Evolutionary conservation across 2,113 vertebrate genomes (phyloP).

Genomic region (Mionectes macconnelli): DNA sequence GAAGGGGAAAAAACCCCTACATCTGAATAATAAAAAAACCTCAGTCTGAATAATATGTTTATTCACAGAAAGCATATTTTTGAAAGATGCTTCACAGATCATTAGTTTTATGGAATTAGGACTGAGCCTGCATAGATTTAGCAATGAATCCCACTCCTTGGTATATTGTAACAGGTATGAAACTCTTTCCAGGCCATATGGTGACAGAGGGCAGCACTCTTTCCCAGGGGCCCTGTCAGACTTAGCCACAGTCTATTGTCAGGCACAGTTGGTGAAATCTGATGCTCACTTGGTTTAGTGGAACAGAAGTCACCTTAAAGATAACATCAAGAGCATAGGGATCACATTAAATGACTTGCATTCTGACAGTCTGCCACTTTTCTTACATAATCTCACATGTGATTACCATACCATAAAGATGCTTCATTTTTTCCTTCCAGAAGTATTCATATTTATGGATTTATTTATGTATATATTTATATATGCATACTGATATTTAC

Average conservation of each 20-base stretch:
- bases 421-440: not conserved
- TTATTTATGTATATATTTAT: not conserved
- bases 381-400: not conserved
- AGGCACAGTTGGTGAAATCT: slow-evolving; percentile 72
- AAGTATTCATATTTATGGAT: not conserved
- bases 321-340: slow-evolving; percentile 46
- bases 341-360: not conserved
- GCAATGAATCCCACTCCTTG: slow-evolving; percentile 26
- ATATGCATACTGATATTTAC: not conserved
- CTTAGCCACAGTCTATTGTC: slow-evolving; percentile 77
- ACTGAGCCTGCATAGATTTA: slow-evolving; percentile 63
- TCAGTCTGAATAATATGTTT: slow-evolving; percentile 45
- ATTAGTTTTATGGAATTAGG: slow-evolving; percentile 72
- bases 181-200: slow-evolving; percentile 70
- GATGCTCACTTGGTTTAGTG: slow-evolving; percentile 71
- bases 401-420: not conserved
- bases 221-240: slow-evolving; percentile 75
- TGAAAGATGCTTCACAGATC: slow-evolving; percentile 72
- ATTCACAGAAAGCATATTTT: slow-evolving; percentile 58
- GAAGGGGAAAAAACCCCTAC: not conserved
- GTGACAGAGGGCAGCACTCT: slow-evolving; percentile 53
- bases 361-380: not conserved
- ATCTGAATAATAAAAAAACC: no score
- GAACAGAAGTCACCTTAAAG: slow-evolving; percentile 59
- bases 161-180: slow-evolving; percentile 66